A percentile compares a stretch with the other conserved stretches of the same genome.
Conservation (phyloP, 2,113 vertebrate genomes). For the Dasypus novemcinctus region DNA sequence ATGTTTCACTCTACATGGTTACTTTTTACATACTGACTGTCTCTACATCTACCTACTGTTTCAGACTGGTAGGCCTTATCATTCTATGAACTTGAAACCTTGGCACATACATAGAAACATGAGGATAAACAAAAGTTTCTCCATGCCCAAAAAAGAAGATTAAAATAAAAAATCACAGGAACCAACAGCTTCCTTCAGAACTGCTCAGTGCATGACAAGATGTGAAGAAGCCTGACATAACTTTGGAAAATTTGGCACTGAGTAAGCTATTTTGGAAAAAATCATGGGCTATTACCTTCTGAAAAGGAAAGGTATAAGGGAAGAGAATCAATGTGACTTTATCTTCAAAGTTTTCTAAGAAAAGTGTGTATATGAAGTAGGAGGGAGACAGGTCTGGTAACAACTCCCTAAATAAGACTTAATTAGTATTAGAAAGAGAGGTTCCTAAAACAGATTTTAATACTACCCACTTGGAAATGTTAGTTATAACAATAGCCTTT, state of each 20-base stretch:
- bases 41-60: background rate
- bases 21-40: background rate
- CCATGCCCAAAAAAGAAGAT: background rate
- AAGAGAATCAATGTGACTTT: background rate
- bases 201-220: background rate
- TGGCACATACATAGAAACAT: background rate
- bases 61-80: background rate
- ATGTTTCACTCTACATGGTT: background rate
- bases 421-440: background rate
- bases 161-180: background rate
- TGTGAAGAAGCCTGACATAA: background rate
- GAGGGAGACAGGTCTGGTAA: background rate
- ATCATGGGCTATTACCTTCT: background rate
- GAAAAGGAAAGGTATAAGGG: background rate
- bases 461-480: background rate
- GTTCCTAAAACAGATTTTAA: background rate
- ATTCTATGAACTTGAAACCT: background rate
- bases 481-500: background rate
- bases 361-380: background rate
- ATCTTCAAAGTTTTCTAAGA: background rate
- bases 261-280: background rate
- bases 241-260: background rate
- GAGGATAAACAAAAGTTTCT: background rate
- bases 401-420: background rate
- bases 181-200: background rate